phyloP scores from a whole-genome alignment of 1,140 invertebrate genomes.

The Brachionus asplanchnoidis region DNA sequence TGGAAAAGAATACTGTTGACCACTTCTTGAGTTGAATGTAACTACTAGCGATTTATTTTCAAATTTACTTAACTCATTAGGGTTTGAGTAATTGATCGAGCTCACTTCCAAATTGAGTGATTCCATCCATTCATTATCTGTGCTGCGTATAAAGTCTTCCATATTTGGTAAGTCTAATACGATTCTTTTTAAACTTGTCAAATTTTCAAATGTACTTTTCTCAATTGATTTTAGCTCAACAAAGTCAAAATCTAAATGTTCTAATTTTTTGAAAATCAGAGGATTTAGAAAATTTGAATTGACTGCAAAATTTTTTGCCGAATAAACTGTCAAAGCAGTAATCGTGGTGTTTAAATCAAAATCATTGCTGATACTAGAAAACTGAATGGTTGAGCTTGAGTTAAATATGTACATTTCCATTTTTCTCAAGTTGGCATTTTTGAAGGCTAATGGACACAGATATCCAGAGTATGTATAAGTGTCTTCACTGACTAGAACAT shows the following conservation, averaged over 20 bases:
- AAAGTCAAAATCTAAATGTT: neutral
- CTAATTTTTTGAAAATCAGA: neutral
- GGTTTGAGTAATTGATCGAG: neutral
- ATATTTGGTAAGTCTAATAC: neutral
- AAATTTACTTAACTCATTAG: neutral
- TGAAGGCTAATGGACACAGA: neutral
- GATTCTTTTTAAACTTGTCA: neutral
- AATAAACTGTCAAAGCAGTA: neutral
- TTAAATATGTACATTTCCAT: neutral
- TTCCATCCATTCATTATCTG: constrained; percentile 1
- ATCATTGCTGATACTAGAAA: neutral
- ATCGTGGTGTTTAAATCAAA: neutral
- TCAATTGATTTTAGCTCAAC: neutral
- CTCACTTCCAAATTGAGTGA: neutral
- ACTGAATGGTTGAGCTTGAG: neutral
- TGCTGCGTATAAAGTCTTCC: neutral
- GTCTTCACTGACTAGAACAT: neutral
- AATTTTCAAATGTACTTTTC: neutral
- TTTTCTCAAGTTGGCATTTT: neutral
- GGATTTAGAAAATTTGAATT: neutral
- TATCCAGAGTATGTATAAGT: neutral
- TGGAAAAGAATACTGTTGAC: neutral
- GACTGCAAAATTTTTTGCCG: neutral
- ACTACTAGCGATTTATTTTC: neutral
- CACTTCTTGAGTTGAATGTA: constrained; percentile 18